These are phyloP conservation scores for Lutraria lutraria DNA, from an alignment of 2,888 invertebrate species.

Conservation along the genomic window DNA sequence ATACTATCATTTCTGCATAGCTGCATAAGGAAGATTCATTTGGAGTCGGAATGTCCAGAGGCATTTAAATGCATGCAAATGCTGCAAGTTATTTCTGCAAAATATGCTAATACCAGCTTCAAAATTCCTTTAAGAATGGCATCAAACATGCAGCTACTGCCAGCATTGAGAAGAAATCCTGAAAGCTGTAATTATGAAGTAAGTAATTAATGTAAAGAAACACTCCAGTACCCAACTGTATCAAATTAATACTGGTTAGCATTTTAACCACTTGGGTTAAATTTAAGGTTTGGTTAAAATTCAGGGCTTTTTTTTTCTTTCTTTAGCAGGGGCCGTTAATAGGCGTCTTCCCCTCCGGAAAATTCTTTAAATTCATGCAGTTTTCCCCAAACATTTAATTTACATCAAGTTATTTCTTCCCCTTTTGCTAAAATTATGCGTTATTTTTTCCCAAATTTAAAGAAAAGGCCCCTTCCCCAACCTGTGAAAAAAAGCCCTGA, in stretches of 20 bases:
- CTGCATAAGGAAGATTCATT: conserved; percentile 69
- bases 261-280: no score
- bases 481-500: no score
- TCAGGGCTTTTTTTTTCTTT: no score
- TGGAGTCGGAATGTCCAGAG: conserved; percentile 43
- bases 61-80: conserved; percentile 12
- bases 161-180: conserved; percentile 41
- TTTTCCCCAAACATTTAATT: no score
- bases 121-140: conserved; percentile 43
- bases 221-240: neutral
- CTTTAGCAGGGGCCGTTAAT: no score
- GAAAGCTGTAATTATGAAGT: neutral
- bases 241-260: neutral
- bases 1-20: conserved; percentile 59
- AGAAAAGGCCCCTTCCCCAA: no score
- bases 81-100: conserved; percentile 26
- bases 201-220: neutral
- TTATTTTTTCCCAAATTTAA: no score
- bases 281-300: no score
- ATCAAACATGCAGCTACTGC: conserved; percentile 37
- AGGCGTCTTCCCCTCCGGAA: no score
- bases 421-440: no score
- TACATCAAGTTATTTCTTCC: no score
- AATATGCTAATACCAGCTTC: conserved; percentile 48
- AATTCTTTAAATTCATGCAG: no score